These are phyloP conservation scores for Apodemus speciosus DNA, from an alignment of 2,113 vertebrate species.

Conservation along the genomic window DNA sequence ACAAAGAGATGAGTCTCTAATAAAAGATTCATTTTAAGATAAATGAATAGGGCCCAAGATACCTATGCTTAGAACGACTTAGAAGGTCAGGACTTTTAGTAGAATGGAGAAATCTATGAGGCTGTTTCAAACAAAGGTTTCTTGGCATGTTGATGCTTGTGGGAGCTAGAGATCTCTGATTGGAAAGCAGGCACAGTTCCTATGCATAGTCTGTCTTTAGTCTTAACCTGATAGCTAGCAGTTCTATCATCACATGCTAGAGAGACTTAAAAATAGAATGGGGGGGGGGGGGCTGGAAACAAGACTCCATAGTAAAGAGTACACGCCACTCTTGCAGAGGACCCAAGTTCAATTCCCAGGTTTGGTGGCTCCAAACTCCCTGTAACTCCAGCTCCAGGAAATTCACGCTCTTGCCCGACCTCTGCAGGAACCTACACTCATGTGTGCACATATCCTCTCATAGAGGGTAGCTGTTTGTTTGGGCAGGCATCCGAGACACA, in stretches of 20 bases:
- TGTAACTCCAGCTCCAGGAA: not conserved
- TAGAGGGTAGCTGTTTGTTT: not conserved
- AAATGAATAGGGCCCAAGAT: not conserved
- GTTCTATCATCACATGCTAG: not conserved
- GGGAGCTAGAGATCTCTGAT: not conserved
- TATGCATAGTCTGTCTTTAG: not conserved
- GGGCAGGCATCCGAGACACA: not conserved
- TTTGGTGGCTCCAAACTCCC: not conserved
- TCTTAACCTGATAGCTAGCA: not conserved
- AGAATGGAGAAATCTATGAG: not conserved
- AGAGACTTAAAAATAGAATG: not conserved
- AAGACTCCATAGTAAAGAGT: not conserved
- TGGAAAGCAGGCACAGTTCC: not conserved
- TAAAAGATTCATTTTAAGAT: not conserved
- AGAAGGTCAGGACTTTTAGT: not conserved
- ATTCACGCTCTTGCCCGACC: not conserved
- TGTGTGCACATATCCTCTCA: not conserved
- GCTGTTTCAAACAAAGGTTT: not conserved
- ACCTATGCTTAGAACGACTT: no score
- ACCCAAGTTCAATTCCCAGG: not conserved
- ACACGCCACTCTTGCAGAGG: not conserved
- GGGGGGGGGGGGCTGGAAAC: not conserved
- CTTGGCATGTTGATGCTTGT: not conserved
- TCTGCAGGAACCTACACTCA: not conserved
- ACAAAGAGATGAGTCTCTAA: not conserved